Evolutionary conservation across 2,113 vertebrate genomes (phyloP), one percentile per base, ranked within the genome.

Genomic region (Pycnonotus jocosus): DNA sequence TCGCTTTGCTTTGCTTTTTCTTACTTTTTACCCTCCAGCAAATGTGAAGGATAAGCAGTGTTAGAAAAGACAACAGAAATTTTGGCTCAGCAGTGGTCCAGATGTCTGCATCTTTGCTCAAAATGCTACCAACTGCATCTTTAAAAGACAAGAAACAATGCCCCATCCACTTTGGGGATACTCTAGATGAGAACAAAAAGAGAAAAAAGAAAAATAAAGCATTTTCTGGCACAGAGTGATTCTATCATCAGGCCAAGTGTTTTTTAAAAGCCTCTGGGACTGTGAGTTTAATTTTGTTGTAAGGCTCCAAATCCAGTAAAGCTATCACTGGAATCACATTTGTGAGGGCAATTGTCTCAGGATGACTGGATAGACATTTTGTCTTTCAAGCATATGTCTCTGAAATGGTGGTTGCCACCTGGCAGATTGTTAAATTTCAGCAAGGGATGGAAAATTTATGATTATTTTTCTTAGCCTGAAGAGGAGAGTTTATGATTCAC

Each of bases 221-320:
- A 58, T 56, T 89, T 81, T 3, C 61, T 58, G 47, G 40, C 35
- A 86, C 7, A 27, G 28, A 86, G 20, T n/a, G 42, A 76, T 81
- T 77, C 31, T 60, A 21, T 50, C 9, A 1, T 82, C 14, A 12
- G 79, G 53, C 54, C 82, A 92, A 95, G 37, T 19, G 23, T 23
- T 87, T 93, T 87, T 65, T 80, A 65, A 93, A 95, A 95, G 54
- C 81, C 84, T 70, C 44, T 87, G 90, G 90, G 96, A 93, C 70
- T 33, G 30, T 1, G 5, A 60, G 79, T 81, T 92, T 87, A 74
- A 91, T 94, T 94, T 93, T 93, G 73, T 45, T 90, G 58, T 44
- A 42, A 3, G 0, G 25, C 44, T 94, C 40, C 66, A 87, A 79
- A 89, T 65, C 44, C 61, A 61, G 35, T 62, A 28, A n/a, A 73